A percentile compares a stretch with the other conserved stretches of the same genome.
Conservation (phyloP, 2,113 vertebrate species). For the Clarias magur region DNA sequence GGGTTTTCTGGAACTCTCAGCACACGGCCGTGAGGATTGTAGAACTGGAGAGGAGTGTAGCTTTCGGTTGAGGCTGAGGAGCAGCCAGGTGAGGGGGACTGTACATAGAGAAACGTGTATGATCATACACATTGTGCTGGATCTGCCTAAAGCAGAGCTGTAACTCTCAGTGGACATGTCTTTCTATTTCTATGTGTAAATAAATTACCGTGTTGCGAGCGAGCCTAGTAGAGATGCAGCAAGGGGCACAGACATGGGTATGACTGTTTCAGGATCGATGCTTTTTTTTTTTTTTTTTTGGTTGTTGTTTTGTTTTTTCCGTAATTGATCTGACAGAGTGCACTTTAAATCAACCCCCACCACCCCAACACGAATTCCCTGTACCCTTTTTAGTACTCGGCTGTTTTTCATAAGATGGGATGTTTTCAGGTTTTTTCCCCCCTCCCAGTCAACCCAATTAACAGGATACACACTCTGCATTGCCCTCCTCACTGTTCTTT, state of each 20-base stretch:
- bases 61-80: conserved; percentile 16
- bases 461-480: conserved; percentile 20
- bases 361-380: conserved; percentile 15
- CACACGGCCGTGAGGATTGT: conserved; percentile 16
- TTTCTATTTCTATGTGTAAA: conserved; percentile 59
- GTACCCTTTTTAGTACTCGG: conserved; percentile 20
- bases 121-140: conserved; percentile 54
- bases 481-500: conserved; percentile 13
- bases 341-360: conserved; percentile 69
- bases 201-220: conserved; percentile 63
- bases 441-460: conserved; percentile 3
- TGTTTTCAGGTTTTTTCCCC: not conserved
- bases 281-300: not conserved
- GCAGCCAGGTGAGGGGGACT: conserved; percentile 38
- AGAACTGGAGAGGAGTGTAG: conserved; percentile 23
- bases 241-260: conserved; percentile 62
- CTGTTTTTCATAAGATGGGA: not conserved
- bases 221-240: conserved; percentile 63
- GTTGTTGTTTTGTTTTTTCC: conserved; percentile 22
- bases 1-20: not conserved
- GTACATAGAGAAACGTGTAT: conserved; percentile 55
- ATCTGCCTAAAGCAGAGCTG: conserved; percentile 54
- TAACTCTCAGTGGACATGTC: conserved; percentile 59
- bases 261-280: conserved; percentile 66
- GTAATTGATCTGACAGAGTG: conserved; percentile 63